Base-by-base conservation (phyloP, 2,113 vertebrate species). In the Rhea pennata region DNA sequence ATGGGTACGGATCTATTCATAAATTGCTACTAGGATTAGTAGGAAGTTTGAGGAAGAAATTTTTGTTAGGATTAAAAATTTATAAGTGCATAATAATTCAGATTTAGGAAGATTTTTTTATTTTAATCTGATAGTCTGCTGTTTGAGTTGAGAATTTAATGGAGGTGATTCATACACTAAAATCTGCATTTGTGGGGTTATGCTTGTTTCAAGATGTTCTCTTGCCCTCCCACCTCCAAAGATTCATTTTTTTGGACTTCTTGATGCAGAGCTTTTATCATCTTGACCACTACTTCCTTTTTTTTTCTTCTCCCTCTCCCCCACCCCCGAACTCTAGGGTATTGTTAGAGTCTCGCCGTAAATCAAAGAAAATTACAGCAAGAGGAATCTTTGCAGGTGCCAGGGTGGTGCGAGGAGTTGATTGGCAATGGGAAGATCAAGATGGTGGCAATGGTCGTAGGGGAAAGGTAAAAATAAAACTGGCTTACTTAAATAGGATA, bases 391-490 rank as follows among this genome's bases (percentile, higher is more conserved):
- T 99, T 97, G 98, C 99, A 76, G 99, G 99, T 69, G 99, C 99
- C 88, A 98, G 99, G 29, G 99, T 99, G 75, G 99, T 99, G 44
- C 98, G 99, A 94, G 99, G 99, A 89, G 99, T 99, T 85, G 99
- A 99, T 97, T 99, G 99, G 99, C 99, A 99, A 64, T 99, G 99
- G 99, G 99, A 99, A 98, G 99, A 99, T 97, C 99, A 99, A 97
- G 99, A 99, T 87, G 99, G 99, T 78, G 99, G 99, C 95, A 99
- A 99, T n/a, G 99, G 99, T 24, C 99, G 99, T 64, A 99, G 99
- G 97, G 99, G 99, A 97, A 99, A 99, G 98, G 99, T 96, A 94
- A 92, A 59, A 83, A n/a, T 67, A 59, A 53, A 73, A 19, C 33
- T 85, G 27, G 1, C 46, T 93, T 82, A 24, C 46, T 93, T 82